Evolutionary conservation across 2,113 vertebrate genomes (phyloP), one percentile per base, ranked within the genome.

Genomic region (Ellobius talpinus): DNA sequence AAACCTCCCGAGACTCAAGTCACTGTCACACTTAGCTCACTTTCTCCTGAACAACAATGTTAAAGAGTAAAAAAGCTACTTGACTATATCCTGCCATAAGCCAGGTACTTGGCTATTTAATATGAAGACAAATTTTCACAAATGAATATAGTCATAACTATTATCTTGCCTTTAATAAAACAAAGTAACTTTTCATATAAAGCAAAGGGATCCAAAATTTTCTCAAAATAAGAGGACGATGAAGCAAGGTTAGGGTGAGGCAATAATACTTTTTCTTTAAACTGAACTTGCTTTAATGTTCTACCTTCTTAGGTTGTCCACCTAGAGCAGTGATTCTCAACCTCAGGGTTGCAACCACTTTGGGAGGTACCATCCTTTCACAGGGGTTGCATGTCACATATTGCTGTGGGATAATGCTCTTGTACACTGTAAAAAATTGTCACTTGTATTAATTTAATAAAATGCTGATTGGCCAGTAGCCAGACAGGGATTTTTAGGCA

Each of bases 1-100:
- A 8, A 19, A 86, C 5, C 82, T 90, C 91, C 68, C n/a, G 91
- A 95, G 95, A 95, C 79, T 39, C 42, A 55, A 70, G 65, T 29
- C 7, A 79, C 16, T 84, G 72, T 78, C 91, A 93, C 36, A 90
- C 8, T 39, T 70, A 90, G 55, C 50, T 9, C 58, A 76, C 76
- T 84, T 74, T 52, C 19, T 9, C 47, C 65, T 33, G 19, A 89
- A 47, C 8, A 87, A 79, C 68, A 10, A 70, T 58, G 21, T 3
- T 12, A 47, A 13, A 90, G 76, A 85, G 13, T 11, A 1, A 9
- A n/a, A 8, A 74, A 33, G 9, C 5, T 7, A 58, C 42, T 45
- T 45, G 58, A 24, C 33, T 21, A 21, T 55, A 11, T 90, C 78
- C 36, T 88, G 4, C 65, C 9, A 9, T 17, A 33, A 73, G 17